Conservation (phyloP, 2,888 invertebrate species). For the Drosophila rellima region DNA sequence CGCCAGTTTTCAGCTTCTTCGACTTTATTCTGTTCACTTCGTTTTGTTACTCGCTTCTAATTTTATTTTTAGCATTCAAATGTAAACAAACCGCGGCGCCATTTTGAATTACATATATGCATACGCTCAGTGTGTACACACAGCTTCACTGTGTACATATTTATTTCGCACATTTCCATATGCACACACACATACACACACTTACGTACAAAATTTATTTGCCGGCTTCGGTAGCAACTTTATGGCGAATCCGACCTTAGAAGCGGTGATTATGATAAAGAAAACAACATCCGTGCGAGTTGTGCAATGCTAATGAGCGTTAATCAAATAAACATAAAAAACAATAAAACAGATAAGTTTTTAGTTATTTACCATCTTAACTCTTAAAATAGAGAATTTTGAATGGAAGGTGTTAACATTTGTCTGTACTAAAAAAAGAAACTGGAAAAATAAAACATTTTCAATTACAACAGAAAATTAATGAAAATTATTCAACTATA, state of each 20-base stretch:
- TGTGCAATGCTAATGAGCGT: slow-evolving; percentile 46
- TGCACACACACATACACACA: slow-evolving; percentile 26
- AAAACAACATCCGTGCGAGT: slow-evolving; percentile 45
- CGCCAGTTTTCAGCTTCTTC: slow-evolving; percentile 6
- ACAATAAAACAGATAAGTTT: slow-evolving; percentile 3
- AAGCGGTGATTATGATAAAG: slow-evolving; percentile 46
- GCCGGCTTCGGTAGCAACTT: slow-evolving; percentile 43
- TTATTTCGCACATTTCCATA: slow-evolving; percentile 40
- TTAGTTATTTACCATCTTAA: background rate
- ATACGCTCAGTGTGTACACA: slow-evolving; percentile 45
- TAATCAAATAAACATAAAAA: slow-evolving; percentile 36
- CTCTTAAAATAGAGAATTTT: too few relatives aligned
- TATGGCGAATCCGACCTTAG: slow-evolving; percentile 62
- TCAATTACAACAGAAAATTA: background rate
- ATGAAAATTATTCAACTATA: background rate
- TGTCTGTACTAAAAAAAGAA: background rate
- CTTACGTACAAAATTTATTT: slow-evolving; percentile 13
- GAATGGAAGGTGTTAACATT: background rate
- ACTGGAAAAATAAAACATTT: background rate
- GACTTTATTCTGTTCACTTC: background rate
- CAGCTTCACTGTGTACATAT: slow-evolving; percentile 18
- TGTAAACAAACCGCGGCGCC: slow-evolving; percentile 51
- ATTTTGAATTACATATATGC: slow-evolving; percentile 35
- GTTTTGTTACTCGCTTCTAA: slow-evolving; percentile 34
- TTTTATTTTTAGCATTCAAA: slow-evolving; percentile 51